phyloP scores from a whole-genome alignment of 2,888 invertebrate species.

The Lydus trimaculatus region DNA sequence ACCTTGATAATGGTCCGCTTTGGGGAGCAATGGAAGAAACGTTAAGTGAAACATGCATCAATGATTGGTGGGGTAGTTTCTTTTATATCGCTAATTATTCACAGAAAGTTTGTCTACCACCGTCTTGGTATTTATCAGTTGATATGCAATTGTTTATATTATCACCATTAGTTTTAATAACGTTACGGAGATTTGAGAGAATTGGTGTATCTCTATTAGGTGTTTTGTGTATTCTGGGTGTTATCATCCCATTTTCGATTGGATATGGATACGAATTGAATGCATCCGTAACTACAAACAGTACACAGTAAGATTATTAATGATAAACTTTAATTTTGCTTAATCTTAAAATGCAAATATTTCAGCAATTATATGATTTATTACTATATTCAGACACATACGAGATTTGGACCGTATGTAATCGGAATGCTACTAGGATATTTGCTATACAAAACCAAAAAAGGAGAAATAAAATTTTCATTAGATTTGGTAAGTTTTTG shows the following conservation, averaged over 20 bases:
- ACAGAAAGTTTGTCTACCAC: neutral
- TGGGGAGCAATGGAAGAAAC: conserved; percentile 7
- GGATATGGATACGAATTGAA: conserved; percentile 7
- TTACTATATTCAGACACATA: conserved; percentile 12
- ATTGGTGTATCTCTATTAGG: neutral
- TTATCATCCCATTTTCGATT: conserved; percentile 9
- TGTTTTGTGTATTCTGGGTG: conserved; percentile 9
- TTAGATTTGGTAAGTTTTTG: neutral
- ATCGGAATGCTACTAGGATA: conserved; percentile 16
- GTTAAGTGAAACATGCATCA: neutral
- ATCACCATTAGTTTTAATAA: conserved; percentile 18
- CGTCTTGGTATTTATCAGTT: conserved; percentile 13
- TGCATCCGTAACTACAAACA: neutral
- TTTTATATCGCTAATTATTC: neutral
- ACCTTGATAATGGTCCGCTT: conserved; percentile 17
- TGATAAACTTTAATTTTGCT: neutral
- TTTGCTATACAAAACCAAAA: neutral
- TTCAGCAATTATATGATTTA: neutral
- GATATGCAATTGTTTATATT: conserved; percentile 22
- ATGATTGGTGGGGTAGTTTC: conserved; percentile 17
- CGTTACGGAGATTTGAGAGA: conserved; percentile 13
- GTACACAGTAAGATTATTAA: neutral
- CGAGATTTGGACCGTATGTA: conserved; percentile 15
- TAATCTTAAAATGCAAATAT: neutral
- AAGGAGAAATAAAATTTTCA: neutral